Conservation (phyloP, 2,797 vertebrate species). For the Darevskia nairensis region DNA sequence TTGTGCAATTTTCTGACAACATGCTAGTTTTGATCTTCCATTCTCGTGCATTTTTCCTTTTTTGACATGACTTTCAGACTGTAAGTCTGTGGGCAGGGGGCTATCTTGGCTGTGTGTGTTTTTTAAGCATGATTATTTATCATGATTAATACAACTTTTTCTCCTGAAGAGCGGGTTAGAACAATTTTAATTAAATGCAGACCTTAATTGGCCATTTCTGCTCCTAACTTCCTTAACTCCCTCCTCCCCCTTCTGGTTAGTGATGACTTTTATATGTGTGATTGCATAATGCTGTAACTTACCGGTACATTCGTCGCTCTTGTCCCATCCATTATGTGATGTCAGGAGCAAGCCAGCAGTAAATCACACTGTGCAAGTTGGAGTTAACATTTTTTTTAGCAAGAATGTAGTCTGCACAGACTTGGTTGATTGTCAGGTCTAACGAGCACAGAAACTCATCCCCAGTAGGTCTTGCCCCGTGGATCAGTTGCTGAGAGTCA, state of each 20-base stretch:
- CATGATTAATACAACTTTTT: neutral
- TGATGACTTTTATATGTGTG: neutral
- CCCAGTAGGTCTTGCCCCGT: too few species aligned
- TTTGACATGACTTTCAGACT: neutral
- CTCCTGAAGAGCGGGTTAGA: neutral
- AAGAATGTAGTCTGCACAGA: too few species aligned
- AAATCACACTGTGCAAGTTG: too few species aligned
- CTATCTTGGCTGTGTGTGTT: neutral
- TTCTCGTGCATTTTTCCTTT: neutral
- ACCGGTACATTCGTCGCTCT: neutral
- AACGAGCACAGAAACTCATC: too few species aligned
- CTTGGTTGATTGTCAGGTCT: too few species aligned
- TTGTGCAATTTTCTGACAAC: neutral
- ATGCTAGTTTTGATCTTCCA: neutral
- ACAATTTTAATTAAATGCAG: neutral
- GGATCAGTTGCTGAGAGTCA: too few species aligned
- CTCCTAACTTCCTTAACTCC: neutral
- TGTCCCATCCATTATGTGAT: neutral
- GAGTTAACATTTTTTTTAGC: too few species aligned
- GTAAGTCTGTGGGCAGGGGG: neutral
- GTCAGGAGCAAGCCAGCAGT: too few species aligned
- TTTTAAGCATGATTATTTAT: neutral
- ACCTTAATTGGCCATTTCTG: neutral
- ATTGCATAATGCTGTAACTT: neutral
- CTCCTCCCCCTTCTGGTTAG: neutral